Base-by-base conservation (phyloP, 2,113 vertebrate species). In the Anser brachyrhynchus region DNA sequence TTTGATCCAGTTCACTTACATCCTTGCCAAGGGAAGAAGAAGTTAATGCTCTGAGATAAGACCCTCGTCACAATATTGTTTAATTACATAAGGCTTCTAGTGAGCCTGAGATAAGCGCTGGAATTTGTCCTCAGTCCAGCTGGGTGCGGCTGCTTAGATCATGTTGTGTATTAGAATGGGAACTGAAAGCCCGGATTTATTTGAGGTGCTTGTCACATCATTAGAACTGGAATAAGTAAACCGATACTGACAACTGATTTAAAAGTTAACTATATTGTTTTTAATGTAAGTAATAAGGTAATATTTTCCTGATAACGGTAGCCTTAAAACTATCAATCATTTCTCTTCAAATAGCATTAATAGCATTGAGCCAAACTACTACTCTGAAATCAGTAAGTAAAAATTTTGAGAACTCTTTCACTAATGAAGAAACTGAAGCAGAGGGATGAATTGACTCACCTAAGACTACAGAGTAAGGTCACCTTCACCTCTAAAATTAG, bases 41-140 rank as follows among this genome's bases (percentile, higher is more conserved):
- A 72, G 89, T 93, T 92, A 96, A 91, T 96, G 80, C 29, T 75
- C 83, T 65, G 61, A 97, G 96, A 96, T 97, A 97, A 97, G 96
- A 85, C 92, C 95, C 89, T 96, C n/a, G 52, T 96, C 95, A 95
- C 82, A 87, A 94, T 94, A 57, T 78, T 97, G 95, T 97, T 96
- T 96, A 89, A 95, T 96, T 96, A 90, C 93, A 89, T 92, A 92
- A 96, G 83, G 74, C 77, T 93, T 95, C 85, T 87, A 92, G 90
- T 29, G 65, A 79, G 91, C 49, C 67, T 84, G 52, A 94, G 97
- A 97, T 97, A 97, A 97, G 96, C 84, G 55, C 96, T 95, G 97
- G 97, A 97, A 97, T 97, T 94, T 97, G 96, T 93, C 87, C 25
- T 1, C 54, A 64, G 79, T 95, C 95, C 95, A 96, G 92, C 87